These are phyloP conservation scores for Cephonodes hylas DNA, from an alignment of 2,888 invertebrate species.

Conservation along the genomic window DNA sequence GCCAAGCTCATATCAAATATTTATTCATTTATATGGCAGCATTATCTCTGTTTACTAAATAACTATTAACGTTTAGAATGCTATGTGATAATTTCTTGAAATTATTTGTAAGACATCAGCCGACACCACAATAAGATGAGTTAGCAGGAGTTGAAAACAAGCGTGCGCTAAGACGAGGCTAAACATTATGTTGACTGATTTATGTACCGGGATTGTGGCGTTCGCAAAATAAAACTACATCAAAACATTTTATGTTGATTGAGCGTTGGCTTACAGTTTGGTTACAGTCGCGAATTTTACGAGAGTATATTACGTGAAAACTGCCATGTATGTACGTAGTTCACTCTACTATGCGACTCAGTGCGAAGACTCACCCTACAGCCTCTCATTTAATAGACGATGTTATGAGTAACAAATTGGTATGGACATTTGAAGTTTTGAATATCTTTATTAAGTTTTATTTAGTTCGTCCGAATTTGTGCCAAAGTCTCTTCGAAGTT, in stretches of 20 bases:
- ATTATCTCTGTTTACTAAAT: background rate
- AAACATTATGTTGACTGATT: conserved; percentile 6
- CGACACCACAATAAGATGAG: background rate
- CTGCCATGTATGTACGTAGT: too few species aligned
- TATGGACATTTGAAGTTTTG: too few species aligned
- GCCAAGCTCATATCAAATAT: too few species aligned
- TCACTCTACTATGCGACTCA: too few species aligned
- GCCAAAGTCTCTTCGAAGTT: too few species aligned
- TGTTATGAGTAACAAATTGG: too few species aligned
- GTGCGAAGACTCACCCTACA: too few species aligned
- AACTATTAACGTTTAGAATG: background rate
- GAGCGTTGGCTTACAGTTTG: background rate
- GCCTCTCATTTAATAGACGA: too few species aligned
- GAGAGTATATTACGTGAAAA: background rate
- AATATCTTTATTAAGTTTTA: too few species aligned
- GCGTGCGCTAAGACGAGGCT: background rate
- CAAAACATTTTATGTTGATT: background rate
- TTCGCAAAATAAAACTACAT: background rate
- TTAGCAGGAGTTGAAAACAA: background rate
- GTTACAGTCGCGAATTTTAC: background rate
- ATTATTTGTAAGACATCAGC: background rate
- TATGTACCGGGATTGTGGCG: background rate
- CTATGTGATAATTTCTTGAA: background rate
- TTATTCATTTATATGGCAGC: background rate
- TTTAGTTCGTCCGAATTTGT: too few species aligned